Base-by-base conservation (phyloP, 2,888 invertebrate species). In the Fabriciana adippe region DNA sequence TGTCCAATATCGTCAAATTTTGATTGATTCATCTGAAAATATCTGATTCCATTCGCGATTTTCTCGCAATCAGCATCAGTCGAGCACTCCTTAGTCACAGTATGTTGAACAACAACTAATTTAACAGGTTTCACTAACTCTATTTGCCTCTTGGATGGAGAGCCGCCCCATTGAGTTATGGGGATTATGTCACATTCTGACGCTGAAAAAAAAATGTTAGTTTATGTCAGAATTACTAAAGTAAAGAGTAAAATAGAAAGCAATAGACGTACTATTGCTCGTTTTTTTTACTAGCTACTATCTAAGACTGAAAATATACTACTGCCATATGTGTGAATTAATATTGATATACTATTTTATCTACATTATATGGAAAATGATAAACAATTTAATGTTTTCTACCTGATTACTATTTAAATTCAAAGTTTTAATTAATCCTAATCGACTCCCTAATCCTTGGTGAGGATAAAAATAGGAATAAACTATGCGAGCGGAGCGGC, bases 1-100 rank as follows among this genome's bases (percentile, higher is more conserved):
- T 91, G 93, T 41, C 93, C 94, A 65, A 95, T 93, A 75, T 95
- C 95, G 55, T 83, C 81, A 78, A 92, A 94, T 15, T 88, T 83
- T 21, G 88, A 71, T 1, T 76, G 75, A 59, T 92, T 83, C 79
- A 93, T 92, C 21, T 95, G 94, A 72, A 90, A 90, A 61, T 84
- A 79, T 71, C 94, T 93, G 50, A 94, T 94, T 31, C 80, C 84
- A 35, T 80, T 85, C 5, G 92, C 76, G 0, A 82, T 72, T 6
- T 73, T 71, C 4, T 86, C 81, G 72, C 95, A 95, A 1, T 82
- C 76, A 0, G 76, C 78, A 62, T 88, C 85, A 0, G 83, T 85
- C 0, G 66, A 41, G 69, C 94, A 95, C 16, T 85, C 83, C 0
- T 84, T 77, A 0, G 93, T 93, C 0, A 90, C 94, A 0, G 94